These are phyloP conservation scores for Mus spicilegus DNA, from an alignment of 2,113 vertebrate species.

Conservation along the genomic window DNA sequence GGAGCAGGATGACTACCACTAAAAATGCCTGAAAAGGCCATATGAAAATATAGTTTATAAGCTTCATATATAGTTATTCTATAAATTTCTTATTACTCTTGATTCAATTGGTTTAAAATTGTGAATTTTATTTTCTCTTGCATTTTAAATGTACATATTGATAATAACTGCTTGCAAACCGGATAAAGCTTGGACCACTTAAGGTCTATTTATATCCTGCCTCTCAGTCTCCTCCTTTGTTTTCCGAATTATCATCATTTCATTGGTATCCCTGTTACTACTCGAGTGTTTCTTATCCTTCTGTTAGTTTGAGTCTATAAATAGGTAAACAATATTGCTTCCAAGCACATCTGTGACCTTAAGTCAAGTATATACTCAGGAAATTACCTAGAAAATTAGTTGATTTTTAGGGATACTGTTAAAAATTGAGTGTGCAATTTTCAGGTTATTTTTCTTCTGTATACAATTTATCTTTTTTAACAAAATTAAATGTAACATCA, in stretches of 20 bases:
- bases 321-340: neutral
- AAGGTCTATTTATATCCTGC: neutral
- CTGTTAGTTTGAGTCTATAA: neutral
- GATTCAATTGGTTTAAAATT: neutral
- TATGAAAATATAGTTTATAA: neutral
- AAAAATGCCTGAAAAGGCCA: neutral
- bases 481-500: slow-evolving; percentile 86
- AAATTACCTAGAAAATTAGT: neutral
- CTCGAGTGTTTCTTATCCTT: neutral
- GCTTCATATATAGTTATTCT: neutral
- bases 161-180: neutral
- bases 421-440: neutral
- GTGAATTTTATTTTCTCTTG: neutral
- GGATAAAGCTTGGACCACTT: fast-evolving
- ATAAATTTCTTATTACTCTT: neutral
- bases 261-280: neutral
- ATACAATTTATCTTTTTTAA: too few relatives aligned
- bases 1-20: neutral
- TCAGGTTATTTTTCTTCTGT: too few relatives aligned
- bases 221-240: fast-evolving
- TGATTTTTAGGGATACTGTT: neutral
- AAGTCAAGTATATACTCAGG: neutral
- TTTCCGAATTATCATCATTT: neutral
- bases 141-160: neutral
- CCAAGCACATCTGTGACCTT: neutral